Evolutionary conservation across 2,113 vertebrate genomes (phyloP).

Genomic region (Condylura cristata): DNA sequence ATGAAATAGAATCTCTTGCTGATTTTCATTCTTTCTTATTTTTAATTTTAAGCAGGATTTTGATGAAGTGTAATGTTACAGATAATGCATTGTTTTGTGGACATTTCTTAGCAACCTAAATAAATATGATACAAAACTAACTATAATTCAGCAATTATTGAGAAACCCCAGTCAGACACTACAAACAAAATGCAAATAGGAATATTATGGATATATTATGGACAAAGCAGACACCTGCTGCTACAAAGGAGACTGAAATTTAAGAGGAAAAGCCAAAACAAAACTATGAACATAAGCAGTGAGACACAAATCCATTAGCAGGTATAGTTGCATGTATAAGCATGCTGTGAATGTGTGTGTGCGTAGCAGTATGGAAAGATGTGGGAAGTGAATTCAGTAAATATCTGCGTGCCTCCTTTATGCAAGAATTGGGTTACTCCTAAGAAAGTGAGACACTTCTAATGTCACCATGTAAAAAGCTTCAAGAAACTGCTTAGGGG

Average conservation of each 20-base stretch:
- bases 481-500: neutral
- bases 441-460: neutral
- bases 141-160: neutral
- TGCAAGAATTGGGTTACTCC: neutral
- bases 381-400: neutral
- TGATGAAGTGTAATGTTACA: neutral
- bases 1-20: neutral
- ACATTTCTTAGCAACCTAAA: neutral
- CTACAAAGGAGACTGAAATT: neutral
- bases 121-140: neutral
- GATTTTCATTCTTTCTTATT: neutral
- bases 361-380: neutral
- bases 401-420: neutral
- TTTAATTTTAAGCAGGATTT: slow-evolving; percentile 8
- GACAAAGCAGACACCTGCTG: neutral
- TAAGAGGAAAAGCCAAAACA: neutral
- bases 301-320: neutral
- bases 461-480: neutral
- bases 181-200: neutral
- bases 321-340: neutral
- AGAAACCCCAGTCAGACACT: neutral
- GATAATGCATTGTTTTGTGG: neutral
- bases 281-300: neutral
- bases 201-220: neutral
- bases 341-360: neutral